These are phyloP conservation scores for Noctuana brunneofusca DNA, from an alignment of 2,888 invertebrate species.

Conservation along the genomic window DNA sequence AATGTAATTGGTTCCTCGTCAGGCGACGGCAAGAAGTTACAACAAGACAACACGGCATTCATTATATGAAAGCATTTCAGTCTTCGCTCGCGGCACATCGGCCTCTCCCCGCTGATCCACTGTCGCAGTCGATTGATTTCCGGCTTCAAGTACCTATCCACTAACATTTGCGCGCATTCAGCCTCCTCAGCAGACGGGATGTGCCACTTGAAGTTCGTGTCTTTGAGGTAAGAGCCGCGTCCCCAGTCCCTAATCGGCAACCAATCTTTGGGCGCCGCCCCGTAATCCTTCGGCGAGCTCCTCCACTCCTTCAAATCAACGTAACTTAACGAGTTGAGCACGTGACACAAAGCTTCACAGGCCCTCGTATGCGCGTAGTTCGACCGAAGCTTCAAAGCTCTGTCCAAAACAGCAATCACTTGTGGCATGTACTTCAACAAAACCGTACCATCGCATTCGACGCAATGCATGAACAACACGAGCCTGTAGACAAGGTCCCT, in stretches of 20 bases:
- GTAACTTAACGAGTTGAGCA: slow-evolving; percentile 83
- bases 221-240: slow-evolving; percentile 84
- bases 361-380: slow-evolving; percentile 85
- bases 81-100: slow-evolving; percentile 85
- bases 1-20: slow-evolving; percentile 82
- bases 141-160: slow-evolving; percentile 85
- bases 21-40: slow-evolving; percentile 86
- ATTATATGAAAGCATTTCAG: slow-evolving; percentile 87
- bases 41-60: slow-evolving; percentile 85
- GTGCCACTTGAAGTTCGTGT: slow-evolving; percentile 89
- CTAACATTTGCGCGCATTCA: slow-evolving; percentile 84
- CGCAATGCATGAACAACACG: slow-evolving; percentile 87
- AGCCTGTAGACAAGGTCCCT: slow-evolving; percentile 90
- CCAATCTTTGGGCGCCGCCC: slow-evolving; percentile 85
- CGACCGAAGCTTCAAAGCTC: slow-evolving; percentile 86
- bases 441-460: slow-evolving; percentile 85
- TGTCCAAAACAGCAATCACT: slow-evolving; percentile 86
- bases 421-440: slow-evolving; percentile 86
- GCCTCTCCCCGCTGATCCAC: slow-evolving; percentile 77
- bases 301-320: slow-evolving; percentile 85
- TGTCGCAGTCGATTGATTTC: slow-evolving; percentile 84
- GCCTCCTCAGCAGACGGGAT: slow-evolving; percentile 88
- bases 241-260: slow-evolving; percentile 93
- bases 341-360: slow-evolving; percentile 83
- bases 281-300: slow-evolving; percentile 84